Evolutionary conservation across 2,797 vertebrate genomes (phyloP), one percentile per base, ranked within the genome.

Genomic region (Pipistrellus kuhlii): DNA sequence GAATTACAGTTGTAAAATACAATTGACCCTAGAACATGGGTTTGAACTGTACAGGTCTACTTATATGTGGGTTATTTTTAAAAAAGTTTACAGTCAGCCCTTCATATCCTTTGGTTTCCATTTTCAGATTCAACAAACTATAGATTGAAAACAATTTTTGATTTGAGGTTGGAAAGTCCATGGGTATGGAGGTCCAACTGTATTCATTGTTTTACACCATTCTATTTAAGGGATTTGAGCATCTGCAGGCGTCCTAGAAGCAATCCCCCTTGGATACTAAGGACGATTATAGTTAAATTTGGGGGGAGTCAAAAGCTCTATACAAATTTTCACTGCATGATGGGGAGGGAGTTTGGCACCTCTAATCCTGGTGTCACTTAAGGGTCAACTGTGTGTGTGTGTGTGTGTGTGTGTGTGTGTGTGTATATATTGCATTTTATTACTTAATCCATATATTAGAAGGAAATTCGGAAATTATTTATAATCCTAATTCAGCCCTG

Each of bases 381-480:
- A 77, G 53, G 32, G 32, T 78, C 53, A 57, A 57, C 23, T 78
- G 76, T 78, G 44, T 11, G 38, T 38, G 38, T 38, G 38, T 38
- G 38, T 38, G 38, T 38, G 38, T 38, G 38, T 38, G 38, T 38
- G 5, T 38, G 38, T 38, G 38, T 38, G 38, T 38, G 38, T 5
- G 38, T 38, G 38, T 57, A 30, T 27, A 35, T 27, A 3, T 93
- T 53, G 62, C 0, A 69, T 73, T 90, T 88, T 84, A 55, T 38
- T 78, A 30, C 53, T 72, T 92, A 88, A 87, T 73, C 21, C 9
- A 83, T 25, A 41, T n/a, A 71, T 81, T 75, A 35, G 27, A 91
- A 94, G 93, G 66, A 87, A 92, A 91, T 62, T 44, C 15, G 46
- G 69, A 90, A 82, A 86, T 73, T 72, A 73, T 55, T 68, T 94